Evolutionary conservation across 2,797 vertebrate species (phyloP).

Genomic region (Odontamblyopus rebecca): DNA sequence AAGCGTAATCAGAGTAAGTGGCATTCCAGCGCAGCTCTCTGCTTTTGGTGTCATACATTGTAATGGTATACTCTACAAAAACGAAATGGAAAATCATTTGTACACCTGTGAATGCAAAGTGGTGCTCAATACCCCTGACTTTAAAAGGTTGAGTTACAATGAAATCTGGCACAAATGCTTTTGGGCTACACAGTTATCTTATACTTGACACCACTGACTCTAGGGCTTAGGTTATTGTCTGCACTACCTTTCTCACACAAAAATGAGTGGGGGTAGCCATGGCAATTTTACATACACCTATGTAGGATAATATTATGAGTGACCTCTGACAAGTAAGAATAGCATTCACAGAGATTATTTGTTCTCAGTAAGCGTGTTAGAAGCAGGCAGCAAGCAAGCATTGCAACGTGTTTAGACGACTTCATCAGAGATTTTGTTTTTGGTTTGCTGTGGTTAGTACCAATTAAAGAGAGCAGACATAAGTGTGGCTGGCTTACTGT

Average conservation of each 20-base stretch:
- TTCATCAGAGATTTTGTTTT: background rate
- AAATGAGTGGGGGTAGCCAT: constrained; percentile 1
- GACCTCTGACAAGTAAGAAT: background rate
- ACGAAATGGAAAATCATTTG: background rate
- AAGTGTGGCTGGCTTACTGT: too few relatives aligned
- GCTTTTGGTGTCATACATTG: constrained; percentile 98
- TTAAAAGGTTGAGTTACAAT: constrained; percentile 18
- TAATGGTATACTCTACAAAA: constrained; percentile 93
- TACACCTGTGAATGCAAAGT: constrained; percentile 10
- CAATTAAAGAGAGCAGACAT: background rate
- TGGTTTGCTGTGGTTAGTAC: background rate
- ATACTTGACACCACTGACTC: constrained; percentile 29
- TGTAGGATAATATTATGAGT: background rate
- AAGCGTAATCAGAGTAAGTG: constrained; percentile 96
- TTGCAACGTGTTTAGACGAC: background rate
- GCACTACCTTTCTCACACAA: constrained; percentile 13
- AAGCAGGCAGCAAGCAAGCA: background rate
- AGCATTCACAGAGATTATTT: background rate
- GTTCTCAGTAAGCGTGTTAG: background rate
- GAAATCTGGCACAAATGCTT: background rate
- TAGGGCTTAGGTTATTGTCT: background rate
- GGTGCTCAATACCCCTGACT: constrained; percentile 19
- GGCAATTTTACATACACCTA: background rate
- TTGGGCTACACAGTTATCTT: constrained; percentile 17
- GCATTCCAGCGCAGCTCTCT: constrained; percentile 96